These are phyloP conservation scores for Porites rus DNA, from an alignment of 92 coral and sea anemone genomes.

Conservation along the genomic window DNA sequence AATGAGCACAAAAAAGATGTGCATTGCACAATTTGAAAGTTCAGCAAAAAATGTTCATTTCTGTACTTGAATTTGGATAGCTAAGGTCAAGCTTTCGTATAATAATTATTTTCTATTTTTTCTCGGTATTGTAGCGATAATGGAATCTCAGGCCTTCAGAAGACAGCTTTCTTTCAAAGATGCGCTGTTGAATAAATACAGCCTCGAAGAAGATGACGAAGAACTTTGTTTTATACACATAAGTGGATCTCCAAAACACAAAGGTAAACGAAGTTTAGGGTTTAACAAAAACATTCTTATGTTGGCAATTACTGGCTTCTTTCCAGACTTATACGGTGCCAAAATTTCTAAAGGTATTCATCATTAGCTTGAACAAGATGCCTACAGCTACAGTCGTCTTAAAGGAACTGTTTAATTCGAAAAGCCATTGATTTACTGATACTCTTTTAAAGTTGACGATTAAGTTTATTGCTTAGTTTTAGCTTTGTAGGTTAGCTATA, in stretches of 20 bases:
- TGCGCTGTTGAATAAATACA: constrained; percentile 79
- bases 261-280: constrained; percentile 35
- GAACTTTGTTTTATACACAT: constrained; percentile 56
- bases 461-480: too few relatives aligned
- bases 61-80: neutral
- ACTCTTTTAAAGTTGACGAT: too few relatives aligned
- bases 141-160: constrained; percentile 17
- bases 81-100: neutral
- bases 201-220: constrained; percentile 48
- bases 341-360: too few relatives aligned
- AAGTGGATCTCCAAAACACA: constrained; percentile 68
- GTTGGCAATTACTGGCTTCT: too few relatives aligned
- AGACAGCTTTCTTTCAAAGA: constrained; percentile 69
- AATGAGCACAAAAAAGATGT: neutral
- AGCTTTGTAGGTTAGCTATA: too few relatives aligned
- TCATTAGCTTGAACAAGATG: too few relatives aligned
- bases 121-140: constrained; percentile 30
- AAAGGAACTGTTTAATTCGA: too few relatives aligned
- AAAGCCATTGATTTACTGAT: too few relatives aligned
- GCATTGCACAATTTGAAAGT: constrained; percentile 7
- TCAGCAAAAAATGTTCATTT: constrained; percentile 35
- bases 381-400: too few relatives aligned
- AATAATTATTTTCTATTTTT: too few relatives aligned
- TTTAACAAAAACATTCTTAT: too few relatives aligned
- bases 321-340: too few relatives aligned